Conservation (phyloP, 2,797 vertebrate genomes). For the Melanogrammus aeglefinus region DNA sequence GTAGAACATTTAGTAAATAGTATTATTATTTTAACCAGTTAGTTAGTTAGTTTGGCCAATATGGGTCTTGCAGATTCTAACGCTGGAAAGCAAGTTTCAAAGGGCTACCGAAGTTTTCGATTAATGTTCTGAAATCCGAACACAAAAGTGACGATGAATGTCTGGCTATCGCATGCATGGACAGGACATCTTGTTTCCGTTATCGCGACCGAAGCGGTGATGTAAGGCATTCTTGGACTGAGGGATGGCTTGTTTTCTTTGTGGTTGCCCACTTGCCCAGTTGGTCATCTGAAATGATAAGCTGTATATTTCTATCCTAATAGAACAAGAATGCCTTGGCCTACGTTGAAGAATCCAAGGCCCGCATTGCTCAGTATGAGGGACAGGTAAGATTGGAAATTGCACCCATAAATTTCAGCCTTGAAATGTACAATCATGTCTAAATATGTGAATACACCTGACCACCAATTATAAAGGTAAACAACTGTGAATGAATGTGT, state of each 20-base stretch:
- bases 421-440: background rate
- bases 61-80: too few relatives aligned
- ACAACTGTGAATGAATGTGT: slow-evolving; percentile 2
- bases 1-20: too few relatives aligned
- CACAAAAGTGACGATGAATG: too few relatives aligned
- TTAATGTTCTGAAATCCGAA: too few relatives aligned
- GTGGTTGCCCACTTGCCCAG: background rate
- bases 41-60: too few relatives aligned
- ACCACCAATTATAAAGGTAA: background rate
- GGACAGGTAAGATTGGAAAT: slow-evolving; percentile 47
- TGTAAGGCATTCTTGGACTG: too few relatives aligned
- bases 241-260: background rate
- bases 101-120: too few relatives aligned
- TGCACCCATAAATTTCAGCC: background rate
- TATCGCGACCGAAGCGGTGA: too few relatives aligned
- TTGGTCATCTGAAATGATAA: background rate
- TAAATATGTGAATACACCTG: background rate
- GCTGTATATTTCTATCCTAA: slow-evolving; percentile 2
- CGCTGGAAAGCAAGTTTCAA: too few relatives aligned
- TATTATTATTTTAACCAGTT: too few relatives aligned
- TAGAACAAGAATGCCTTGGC: slow-evolving; percentile 48
- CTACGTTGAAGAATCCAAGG: slow-evolving; percentile 81
- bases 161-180: too few relatives aligned
- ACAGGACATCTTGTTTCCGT: too few relatives aligned
- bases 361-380: slow-evolving; percentile 77